phyloP scores from a whole-genome alignment of 2,113 vertebrate genomes.

The Apteryx owenii region DNA sequence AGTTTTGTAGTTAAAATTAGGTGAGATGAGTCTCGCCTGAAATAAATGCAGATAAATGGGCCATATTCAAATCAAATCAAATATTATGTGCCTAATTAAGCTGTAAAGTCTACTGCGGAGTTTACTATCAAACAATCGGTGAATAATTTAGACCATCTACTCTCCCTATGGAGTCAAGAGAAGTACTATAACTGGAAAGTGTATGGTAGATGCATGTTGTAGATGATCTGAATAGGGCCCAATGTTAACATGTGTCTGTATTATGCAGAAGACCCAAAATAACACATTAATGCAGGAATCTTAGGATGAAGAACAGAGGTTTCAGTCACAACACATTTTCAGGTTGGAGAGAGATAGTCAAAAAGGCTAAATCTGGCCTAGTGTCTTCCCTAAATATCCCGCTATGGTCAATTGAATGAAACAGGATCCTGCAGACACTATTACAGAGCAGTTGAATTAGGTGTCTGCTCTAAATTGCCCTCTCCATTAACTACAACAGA shows the following conservation, averaged over 20 bases:
- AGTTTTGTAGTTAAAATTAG: neutral
- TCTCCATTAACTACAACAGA: neutral
- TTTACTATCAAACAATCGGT: neutral
- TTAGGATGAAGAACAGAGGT: neutral
- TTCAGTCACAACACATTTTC: neutral
- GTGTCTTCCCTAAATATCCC: neutral
- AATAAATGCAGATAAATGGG: constrained; percentile 14
- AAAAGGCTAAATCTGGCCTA: neutral
- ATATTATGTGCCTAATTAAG: neutral
- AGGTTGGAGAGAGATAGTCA: neutral
- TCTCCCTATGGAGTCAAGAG: neutral
- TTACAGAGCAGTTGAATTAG: neutral
- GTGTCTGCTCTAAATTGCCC: neutral
- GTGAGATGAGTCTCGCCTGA: neutral
- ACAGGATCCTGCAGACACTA: neutral
- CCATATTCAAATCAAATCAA: constrained; percentile 5
- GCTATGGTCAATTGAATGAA: neutral
- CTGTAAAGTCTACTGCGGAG: neutral
- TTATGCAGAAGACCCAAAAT: neutral
- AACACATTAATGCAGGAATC: neutral
- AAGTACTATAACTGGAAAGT: neutral
- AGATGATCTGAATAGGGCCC: neutral
- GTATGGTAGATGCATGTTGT: neutral
- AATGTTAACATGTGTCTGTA: neutral
- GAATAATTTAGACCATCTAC: neutral